Percentiles rank a stretch among this genome's conserved stretches.
These are phyloP conservation scores for Mobula birostris DNA, from an alignment of 2,113 vertebrate species.

Conservation along the genomic window DNA sequence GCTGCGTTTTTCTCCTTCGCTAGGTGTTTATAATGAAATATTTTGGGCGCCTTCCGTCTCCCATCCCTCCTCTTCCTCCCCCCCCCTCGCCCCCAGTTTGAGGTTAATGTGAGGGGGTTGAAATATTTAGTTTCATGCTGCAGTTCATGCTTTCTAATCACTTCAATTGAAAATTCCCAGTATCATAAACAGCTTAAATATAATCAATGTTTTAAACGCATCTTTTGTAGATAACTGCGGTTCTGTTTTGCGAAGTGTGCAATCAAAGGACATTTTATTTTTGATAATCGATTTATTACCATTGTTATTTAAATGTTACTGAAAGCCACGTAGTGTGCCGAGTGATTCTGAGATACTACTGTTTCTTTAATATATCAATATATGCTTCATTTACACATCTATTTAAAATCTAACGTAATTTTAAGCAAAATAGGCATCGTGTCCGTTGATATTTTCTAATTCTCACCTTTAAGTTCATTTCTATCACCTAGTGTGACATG, in stretches of 20 bases:
- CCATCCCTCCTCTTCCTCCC: not conserved
- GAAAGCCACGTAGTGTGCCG: not conserved
- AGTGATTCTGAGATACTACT: not conserved
- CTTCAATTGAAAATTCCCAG: not conserved
- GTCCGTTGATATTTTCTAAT: slow-evolving; percentile 9
- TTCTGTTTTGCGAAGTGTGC: not conserved
- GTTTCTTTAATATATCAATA: not conserved
- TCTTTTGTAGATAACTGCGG: not conserved
- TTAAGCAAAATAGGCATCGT: not conserved
- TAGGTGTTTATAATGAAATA: not conserved
- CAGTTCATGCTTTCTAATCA: not conserved
- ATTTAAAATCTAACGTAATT: not conserved
- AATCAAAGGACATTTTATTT: not conserved
- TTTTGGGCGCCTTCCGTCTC: not conserved
- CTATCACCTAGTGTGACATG: not conserved
- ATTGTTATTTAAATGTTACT: not conserved
- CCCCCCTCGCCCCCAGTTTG: too few relatives aligned
- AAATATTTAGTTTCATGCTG: not conserved
- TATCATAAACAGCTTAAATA: not conserved
- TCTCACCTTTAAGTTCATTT: not conserved
- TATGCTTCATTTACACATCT: not conserved
- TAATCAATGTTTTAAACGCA: not conserved
- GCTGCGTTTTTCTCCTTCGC: not conserved
- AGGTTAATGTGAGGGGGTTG: not conserved
- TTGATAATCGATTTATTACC: not conserved